These are phyloP conservation scores for Drosophila novamexicana DNA, from an alignment of 1,140 invertebrate species.

Conservation along the genomic window DNA sequence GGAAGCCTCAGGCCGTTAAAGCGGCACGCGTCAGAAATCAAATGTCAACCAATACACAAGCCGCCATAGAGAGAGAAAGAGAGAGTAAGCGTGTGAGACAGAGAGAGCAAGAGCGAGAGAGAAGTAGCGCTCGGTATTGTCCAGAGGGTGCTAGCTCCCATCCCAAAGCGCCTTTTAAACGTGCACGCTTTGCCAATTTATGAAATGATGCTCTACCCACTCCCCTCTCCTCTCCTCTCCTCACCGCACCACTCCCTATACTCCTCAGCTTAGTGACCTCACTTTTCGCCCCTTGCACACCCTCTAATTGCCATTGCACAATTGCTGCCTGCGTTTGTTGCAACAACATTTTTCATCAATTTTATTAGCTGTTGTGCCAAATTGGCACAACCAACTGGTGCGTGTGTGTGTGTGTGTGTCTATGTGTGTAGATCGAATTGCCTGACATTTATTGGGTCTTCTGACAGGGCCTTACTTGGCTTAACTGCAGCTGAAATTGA, in stretches of 20 bases:
- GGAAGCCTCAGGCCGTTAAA: slow-evolving; percentile 53
- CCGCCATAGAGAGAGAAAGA: not conserved
- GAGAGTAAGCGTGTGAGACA: not conserved
- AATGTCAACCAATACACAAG: slow-evolving; percentile 58
- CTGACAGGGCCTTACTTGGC: slow-evolving; percentile 17
- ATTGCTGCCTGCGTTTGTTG: slow-evolving; percentile 13
- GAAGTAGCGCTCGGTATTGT: too few relatives aligned
- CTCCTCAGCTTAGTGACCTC: not conserved
- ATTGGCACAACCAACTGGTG: slow-evolving; percentile 16
- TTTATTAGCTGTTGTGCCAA: slow-evolving; percentile 40
- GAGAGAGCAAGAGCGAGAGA: not conserved
- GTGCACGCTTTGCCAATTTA: slow-evolving; percentile 55
- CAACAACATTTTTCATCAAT: slow-evolving; percentile 28
- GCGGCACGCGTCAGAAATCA: slow-evolving; percentile 77
- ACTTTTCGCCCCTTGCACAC: not conserved
- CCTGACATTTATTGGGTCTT: slow-evolving; percentile 13
- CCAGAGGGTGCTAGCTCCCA: slow-evolving; percentile 1
- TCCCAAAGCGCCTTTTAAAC: slow-evolving; percentile 53
- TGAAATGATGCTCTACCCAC: slow-evolving; percentile 18
- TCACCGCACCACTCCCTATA: too few relatives aligned
- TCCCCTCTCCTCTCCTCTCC: not conserved
- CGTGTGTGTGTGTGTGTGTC: not conserved
- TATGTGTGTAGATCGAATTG: slow-evolving; percentile 19
- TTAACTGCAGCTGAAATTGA: slow-evolving; percentile 1
- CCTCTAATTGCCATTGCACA: slow-evolving; percentile 34